Percentiles rank a stretch among this genome's conserved stretches.
These are phyloP conservation scores for Helicoverpa armigera DNA, from an alignment of 1,140 invertebrate species.

Conservation along the genomic window DNA sequence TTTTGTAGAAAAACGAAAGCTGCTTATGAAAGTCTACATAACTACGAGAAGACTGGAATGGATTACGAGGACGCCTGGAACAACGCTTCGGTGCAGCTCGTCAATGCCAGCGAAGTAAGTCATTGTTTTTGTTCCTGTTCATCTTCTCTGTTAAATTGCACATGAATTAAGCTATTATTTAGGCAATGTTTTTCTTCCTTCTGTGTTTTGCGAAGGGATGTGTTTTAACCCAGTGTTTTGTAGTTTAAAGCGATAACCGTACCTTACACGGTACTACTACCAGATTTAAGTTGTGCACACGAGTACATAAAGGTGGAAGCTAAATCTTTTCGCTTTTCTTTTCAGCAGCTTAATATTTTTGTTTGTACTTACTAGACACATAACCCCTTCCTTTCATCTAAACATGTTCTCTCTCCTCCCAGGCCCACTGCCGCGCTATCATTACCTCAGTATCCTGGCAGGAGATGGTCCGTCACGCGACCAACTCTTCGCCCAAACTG, in stretches of 20 bases:
- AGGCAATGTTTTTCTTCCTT: no score
- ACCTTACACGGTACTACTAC: no score
- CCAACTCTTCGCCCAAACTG: slow-evolving; percentile 86
- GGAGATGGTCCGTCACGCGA: slow-evolving; percentile 78
- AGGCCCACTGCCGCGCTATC: slow-evolving; percentile 92
- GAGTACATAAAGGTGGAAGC: no score
- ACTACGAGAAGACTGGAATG: slow-evolving; percentile 87
- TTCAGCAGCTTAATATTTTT: no score
- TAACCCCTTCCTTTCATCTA: not conserved
- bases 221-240: no score
- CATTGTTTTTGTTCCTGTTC: no score
- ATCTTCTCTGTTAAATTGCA: no score
- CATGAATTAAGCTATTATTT: no score
- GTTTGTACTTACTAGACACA: not conserved
- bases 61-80: slow-evolving; percentile 93
- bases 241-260: no score
- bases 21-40: slow-evolving; percentile 88
- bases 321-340: no score
- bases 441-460: slow-evolving; percentile 89
- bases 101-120: slow-evolving; percentile 90
- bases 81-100: slow-evolving; percentile 91
- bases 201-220: no score
- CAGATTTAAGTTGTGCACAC: no score
- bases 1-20: slow-evolving; percentile 88
- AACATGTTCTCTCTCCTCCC: not conserved